Evolutionary conservation across 2,113 vertebrate genomes (phyloP), one percentile per base, ranked within the genome.

Genomic region (Alosa alosa): DNA sequence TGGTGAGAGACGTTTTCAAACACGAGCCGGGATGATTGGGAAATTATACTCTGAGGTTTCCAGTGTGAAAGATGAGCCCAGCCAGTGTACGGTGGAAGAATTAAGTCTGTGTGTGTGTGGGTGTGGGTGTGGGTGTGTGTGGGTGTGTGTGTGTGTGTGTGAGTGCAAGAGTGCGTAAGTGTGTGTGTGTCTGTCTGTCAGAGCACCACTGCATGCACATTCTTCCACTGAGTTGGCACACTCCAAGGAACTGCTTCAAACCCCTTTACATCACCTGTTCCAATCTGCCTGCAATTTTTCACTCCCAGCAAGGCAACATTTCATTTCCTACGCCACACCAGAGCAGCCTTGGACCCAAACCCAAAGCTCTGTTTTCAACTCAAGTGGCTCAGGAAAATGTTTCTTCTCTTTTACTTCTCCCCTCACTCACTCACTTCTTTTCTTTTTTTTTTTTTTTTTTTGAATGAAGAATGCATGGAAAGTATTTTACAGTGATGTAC

Each of bases 231-330:
- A 90, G 90, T 88, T 92, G 89, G 90, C 90, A 88, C 88, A 88
- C 89, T 89, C 89, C 3, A 72, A 72, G 83, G 86, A 90, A 90
- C 89, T 86, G 86, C 81, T 87, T 81, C 82, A 84, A 87, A 89
- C 90, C 90, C 91, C 44, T 82, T 93, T 90, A 88, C 91, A 93
- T 92, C 91, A 93, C 90, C 90, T 92, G 84, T 90, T 93, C 90
- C 92, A 93, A 91, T 91, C 89, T 85, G 89, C 84, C 86, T 90
- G 88, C 84, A 86, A 88, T 90, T 88, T 88, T 45, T 44, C 46
- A 18, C 83, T 85, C 45, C 72, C 57, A 49, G 72, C 86, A 75
- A 45, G 85, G 91, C 86, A 86, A 82, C 64, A 86, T 84, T 88
- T 91, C 84, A 92, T 91, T 93, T 92, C 89, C 87, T 90, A 88